These are phyloP conservation scores for Hypomesus transpacificus DNA, from an alignment of 2,113 vertebrate species.

Conservation along the genomic window DNA sequence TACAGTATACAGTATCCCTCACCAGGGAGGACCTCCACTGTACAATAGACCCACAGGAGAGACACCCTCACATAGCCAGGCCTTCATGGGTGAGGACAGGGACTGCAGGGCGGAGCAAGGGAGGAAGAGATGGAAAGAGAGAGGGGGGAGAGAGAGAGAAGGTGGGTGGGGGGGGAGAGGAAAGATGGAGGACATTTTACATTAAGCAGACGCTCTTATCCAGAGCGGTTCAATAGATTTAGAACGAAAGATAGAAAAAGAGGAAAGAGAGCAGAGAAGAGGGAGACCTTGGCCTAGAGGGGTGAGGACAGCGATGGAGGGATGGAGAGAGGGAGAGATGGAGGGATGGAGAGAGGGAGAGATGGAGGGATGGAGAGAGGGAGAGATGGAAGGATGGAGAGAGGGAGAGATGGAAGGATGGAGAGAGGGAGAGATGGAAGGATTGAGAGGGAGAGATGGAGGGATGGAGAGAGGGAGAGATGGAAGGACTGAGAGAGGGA, in stretches of 20 bases:
- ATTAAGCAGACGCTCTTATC: too few species aligned
- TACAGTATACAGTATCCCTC: conserved; percentile 73
- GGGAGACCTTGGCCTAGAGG: not conserved
- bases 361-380: too few species aligned
- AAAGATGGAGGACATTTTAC: conserved; percentile 34
- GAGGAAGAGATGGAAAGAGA: conserved; percentile 27
- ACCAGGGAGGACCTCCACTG: conserved; percentile 64
- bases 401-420: not conserved
- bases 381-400: not conserved
- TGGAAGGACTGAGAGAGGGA: not conserved
- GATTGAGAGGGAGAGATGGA: not conserved
- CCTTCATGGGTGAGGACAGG: not conserved
- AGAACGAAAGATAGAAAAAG: not conserved
- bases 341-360: not conserved
- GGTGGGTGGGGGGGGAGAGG: conserved; percentile 17
- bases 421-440: not conserved
- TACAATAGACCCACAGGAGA: conserved; percentile 61
- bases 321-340: conserved; percentile 5
- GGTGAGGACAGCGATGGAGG: not conserved
- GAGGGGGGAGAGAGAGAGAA: conserved; percentile 28
- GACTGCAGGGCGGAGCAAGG: conserved; percentile 23
- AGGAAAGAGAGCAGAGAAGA: too few species aligned
- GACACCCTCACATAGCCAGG: not conserved
- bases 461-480: not conserved
- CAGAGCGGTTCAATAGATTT: too few species aligned